A percentile compares a stretch with the other conserved stretches of the same genome.
These are phyloP conservation scores for Penelope pileata DNA, from an alignment of 2,113 vertebrate species.

Conservation along the genomic window DNA sequence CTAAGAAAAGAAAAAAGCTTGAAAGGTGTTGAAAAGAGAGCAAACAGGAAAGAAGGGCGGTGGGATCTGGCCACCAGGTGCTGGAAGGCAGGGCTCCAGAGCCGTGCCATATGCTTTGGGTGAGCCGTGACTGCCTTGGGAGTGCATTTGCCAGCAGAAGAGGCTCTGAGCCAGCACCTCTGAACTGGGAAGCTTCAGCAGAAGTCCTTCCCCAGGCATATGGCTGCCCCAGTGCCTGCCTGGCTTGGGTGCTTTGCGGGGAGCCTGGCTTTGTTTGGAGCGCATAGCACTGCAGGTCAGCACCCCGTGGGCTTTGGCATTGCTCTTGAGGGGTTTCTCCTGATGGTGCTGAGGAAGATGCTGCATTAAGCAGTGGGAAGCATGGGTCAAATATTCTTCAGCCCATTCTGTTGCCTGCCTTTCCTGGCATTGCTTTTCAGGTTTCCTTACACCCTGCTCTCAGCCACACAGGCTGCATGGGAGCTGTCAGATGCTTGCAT, in stretches of 20 bases:
- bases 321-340: neutral
- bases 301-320: neutral
- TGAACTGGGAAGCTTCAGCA: neutral
- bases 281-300: too few species aligned
- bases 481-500: neutral
- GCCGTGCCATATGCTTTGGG: fast-evolving
- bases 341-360: neutral
- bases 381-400: neutral
- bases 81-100: neutral
- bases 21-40: neutral
- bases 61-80: neutral
- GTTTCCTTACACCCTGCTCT: neutral
- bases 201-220: neutral
- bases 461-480: neutral
- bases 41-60: neutral
- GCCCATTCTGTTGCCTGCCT: neutral
- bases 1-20: neutral
- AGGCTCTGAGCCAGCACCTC: neutral
- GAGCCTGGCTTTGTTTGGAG: neutral
- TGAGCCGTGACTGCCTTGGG: neutral
- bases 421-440: neutral
- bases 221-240: neutral
- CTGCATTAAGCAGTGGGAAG: neutral
- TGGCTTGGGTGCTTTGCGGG: neutral
- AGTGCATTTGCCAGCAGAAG: neutral